Base-by-base conservation (phyloP, 2,888 invertebrate species). In the Dermolepida albohirtum region DNA sequence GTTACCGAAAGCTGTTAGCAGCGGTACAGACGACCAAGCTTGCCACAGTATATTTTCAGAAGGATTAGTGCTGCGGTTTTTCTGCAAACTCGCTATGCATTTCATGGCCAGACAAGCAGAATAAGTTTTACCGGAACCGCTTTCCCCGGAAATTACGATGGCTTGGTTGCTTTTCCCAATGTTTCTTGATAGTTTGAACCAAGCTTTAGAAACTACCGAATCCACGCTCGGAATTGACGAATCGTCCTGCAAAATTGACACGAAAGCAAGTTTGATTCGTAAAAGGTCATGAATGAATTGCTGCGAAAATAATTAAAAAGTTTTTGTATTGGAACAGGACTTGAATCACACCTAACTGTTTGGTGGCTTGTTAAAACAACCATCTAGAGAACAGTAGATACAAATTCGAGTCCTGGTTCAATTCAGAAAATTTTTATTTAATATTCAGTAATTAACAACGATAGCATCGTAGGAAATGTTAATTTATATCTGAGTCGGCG, bases 111-210 rank as follows among this genome's bases (percentile, higher is more conserved):
- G 77, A 50, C 78, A 79, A 4, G 83, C 82, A 12, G 83, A 82
- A 70, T 79, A 83, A 1, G 84, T 84, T 76, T 84, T 84, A 44
- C 84, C 84, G 2, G 84, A 80, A 14, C 84, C 84, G 63, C 83
- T 84, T 66, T 84, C 84, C 2, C 84, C 84, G 39, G 81, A 84
- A 52, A 84, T 81, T 8, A 84, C 75, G 14, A 84, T 79, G 2
- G 80, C 79, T 73, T 84, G 84, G 70, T 79, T 78, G 22, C 71
- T 66, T 68, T 76, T 79, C 6, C 83, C 83, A 16, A 83, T 71
- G 17, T 76, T 71, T 64, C 78, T 44, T 6, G 64, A 49, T 41
- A 74, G 57, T 29, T 59, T 68, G 34, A 77, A 69, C 77, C 74
- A 73, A 29, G 71, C 71, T 49, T 69, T 74, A 1, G 72, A 65